These are phyloP conservation scores for Drosophila mayri DNA, from an alignment of 1,140 invertebrate genomes.

Conservation along the genomic window DNA sequence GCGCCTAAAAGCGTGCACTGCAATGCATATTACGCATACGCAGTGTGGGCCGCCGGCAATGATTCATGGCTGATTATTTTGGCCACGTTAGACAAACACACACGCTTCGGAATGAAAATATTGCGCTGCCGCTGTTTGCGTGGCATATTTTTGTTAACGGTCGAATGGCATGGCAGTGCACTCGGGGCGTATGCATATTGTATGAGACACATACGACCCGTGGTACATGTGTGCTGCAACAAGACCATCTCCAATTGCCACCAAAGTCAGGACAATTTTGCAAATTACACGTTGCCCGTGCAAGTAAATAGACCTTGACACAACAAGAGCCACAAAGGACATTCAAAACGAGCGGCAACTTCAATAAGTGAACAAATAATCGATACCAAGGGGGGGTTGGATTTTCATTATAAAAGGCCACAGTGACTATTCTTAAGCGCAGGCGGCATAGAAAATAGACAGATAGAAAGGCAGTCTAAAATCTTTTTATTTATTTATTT, in stretches of 20 bases:
- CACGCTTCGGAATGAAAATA: constrained; percentile 15
- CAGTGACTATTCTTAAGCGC: neutral
- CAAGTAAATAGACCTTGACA: constrained; percentile 9
- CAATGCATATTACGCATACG: constrained; percentile 34
- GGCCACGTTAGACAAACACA: constrained; percentile 18
- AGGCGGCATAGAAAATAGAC: no score
- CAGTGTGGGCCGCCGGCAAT: constrained; percentile 7
- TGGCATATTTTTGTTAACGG: constrained; percentile 38
- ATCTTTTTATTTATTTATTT: neutral
- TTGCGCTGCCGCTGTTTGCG: constrained; percentile 17
- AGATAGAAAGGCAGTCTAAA: no score
- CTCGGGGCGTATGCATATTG: constrained; percentile 36
- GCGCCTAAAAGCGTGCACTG: neutral
- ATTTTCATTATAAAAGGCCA: neutral
- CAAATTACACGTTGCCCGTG: constrained; percentile 52
- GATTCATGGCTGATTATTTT: constrained; percentile 21
- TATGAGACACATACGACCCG: constrained; percentile 33
- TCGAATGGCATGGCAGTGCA: constrained; percentile 49
- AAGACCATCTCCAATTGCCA: constrained; percentile 8
- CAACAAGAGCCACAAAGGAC: neutral
- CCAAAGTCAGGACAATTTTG: constrained; percentile 45
- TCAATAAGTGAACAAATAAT: constrained; percentile 9
- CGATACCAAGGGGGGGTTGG: constrained; percentile 22
- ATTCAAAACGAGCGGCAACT: constrained; percentile 1
- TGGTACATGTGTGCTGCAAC: neutral